phyloP scores from a whole-genome alignment of 2,888 invertebrate genomes.

The Amphipyra berbera region DNA sequence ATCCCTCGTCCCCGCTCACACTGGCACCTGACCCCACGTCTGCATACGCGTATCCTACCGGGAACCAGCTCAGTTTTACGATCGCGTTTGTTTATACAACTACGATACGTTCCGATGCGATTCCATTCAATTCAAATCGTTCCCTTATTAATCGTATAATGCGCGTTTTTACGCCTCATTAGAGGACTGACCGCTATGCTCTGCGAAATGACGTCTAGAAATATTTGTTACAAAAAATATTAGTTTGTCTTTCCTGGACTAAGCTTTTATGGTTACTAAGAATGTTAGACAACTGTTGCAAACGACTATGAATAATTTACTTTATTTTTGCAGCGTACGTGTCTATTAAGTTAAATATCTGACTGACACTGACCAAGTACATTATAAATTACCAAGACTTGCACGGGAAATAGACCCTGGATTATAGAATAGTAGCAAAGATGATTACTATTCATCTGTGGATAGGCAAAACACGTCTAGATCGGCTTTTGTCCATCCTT shows the following conservation, averaged over 20 bases:
- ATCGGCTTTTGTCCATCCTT: neutral
- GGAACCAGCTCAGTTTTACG: constrained; percentile 60
- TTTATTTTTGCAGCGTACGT: neutral
- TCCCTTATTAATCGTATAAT: constrained; percentile 55
- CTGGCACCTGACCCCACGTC: constrained; percentile 25
- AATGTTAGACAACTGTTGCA: constrained; percentile 10
- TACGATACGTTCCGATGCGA: constrained; percentile 55
- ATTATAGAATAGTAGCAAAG: too few relatives aligned
- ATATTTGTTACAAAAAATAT: constrained; percentile 24
- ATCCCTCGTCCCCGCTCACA: constrained; percentile 36
- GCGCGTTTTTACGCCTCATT: constrained; percentile 55
- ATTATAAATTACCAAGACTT: too few relatives aligned
- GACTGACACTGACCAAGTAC: neutral
- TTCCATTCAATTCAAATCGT: constrained; percentile 62
- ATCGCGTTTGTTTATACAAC: constrained; percentile 66
- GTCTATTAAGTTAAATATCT: too few relatives aligned
- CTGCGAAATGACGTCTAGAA: constrained; percentile 15
- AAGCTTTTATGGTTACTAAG: constrained; percentile 37
- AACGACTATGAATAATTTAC: neutral
- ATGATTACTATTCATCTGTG: too few relatives aligned
- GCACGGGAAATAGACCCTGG: neutral
- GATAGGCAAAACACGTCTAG: too few relatives aligned
- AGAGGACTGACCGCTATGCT: constrained; percentile 35
- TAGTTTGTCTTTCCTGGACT: constrained; percentile 19
- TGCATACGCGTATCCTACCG: constrained; percentile 52